Evolutionary conservation across 2,797 vertebrate species (phyloP), one percentile per base, ranked within the genome.

Genomic region (Tarsius wallacei): DNA sequence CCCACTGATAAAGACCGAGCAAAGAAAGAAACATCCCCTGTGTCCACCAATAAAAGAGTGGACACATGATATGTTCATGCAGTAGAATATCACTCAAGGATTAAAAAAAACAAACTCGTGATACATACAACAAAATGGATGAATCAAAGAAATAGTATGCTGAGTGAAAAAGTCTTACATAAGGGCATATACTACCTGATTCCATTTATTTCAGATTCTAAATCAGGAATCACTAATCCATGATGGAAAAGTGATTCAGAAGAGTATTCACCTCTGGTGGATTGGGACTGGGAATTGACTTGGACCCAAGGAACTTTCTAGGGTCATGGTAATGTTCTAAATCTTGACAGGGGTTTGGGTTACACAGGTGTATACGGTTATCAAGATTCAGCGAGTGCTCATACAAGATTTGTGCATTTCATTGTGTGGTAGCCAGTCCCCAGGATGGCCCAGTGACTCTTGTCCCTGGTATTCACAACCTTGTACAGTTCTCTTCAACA

Each of bases 301-400:
- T 28, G 73, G 73, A 31, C 57, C 0, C 1, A 26, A 64, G 19
- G 57, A 51, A 36, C 24, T 42, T 36, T 33, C n/a, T 7, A 21
- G 22, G 61, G 61, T 26, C 59, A 28, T 9, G 49, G 73, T 21
- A 19, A 22, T 6, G 47, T 31, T 55, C 61, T 53, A 19, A 15
- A n/a, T 55, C 61, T 53, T 19, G 21, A n/a, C 1, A 6, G 59
- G 55, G 17, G 21, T 36, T 53, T 64, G 9, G 5, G n/a, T 63
- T 42, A 12, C 49, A 63, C 0, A 28, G 19, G 14, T 13, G 19
- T 1, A 16, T 13, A 28, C 7, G 5, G 8, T 9, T 21, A 8
- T 53, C 24, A 21, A 8, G 31, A 36, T 24, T 51, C 31, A 19
- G 0, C 0, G n/a, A 71, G 28, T 2, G 7, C 16, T 4, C 22